Conservation (phyloP, 2,888 invertebrate species). For the Didymodactylos carnosus region DNA sequence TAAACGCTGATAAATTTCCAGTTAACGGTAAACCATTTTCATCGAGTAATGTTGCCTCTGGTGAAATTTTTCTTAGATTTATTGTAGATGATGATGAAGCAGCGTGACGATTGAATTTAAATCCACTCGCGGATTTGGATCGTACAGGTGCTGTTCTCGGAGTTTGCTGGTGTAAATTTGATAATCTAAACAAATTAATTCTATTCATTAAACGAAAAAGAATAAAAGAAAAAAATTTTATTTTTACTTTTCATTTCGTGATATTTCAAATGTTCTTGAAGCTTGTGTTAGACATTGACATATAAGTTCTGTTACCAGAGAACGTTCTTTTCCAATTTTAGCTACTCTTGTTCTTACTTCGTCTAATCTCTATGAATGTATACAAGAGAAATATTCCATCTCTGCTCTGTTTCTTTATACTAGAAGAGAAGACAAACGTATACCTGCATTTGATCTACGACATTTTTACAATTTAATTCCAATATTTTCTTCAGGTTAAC, state of each 20-base stretch:
- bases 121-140: not conserved
- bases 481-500: conserved; percentile 28
- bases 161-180: not conserved
- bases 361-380: conserved; percentile 21
- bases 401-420: no score
- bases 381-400: not conserved
- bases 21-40: not conserved
- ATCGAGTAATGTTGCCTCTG: not conserved
- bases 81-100: not conserved
- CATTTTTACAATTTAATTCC: conserved; percentile 18
- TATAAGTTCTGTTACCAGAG: conserved; percentile 29
- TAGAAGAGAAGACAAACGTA: not conserved
- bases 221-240: not conserved
- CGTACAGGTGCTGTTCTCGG: not conserved
- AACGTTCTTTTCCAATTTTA: conserved; percentile 26
- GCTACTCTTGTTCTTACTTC: conserved; percentile 25
- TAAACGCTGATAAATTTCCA: not conserved
- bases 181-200: not conserved
- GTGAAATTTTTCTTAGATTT: not conserved
- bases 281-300: conserved; percentile 23
- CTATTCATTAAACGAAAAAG: not conserved
- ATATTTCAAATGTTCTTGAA: conserved; percentile 5
- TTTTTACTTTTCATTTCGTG: conserved; percentile 1
- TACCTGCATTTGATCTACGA: not conserved
- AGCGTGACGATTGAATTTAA: not conserved